A percentile compares a stretch with the other conserved stretches of the same genome.
These are phyloP conservation scores for Masticophis lateralis DNA, from an alignment of 2,797 vertebrate genomes.

Conservation along the genomic window DNA sequence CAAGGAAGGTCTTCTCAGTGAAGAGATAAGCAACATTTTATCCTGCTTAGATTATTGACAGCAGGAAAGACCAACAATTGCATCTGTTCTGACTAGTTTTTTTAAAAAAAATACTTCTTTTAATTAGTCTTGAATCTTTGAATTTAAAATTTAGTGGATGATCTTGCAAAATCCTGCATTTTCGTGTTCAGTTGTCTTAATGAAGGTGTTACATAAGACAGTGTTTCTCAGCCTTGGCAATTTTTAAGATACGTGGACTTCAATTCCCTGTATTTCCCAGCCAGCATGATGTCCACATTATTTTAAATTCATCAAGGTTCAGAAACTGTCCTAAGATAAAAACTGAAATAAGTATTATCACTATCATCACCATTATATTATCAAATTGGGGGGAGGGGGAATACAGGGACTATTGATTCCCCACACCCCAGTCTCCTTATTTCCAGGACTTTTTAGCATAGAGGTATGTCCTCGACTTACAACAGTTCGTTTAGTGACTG, in stretches of 20 bases:
- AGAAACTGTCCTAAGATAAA: not conserved
- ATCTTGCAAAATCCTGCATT: not conserved
- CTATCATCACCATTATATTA: not conserved
- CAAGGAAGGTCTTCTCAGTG: not conserved
- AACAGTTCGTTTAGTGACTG: too few relatives aligned
- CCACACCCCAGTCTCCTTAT: too few relatives aligned
- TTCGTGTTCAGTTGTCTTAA: not conserved
- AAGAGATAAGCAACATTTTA: not conserved
- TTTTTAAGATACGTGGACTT: not conserved
- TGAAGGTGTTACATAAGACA: not conserved
- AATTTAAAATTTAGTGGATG: not conserved
- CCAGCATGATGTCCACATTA: not conserved
- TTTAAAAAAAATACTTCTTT: not conserved
- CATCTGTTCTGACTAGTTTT: not conserved
- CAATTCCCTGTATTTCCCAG: not conserved
- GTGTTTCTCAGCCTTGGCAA: not conserved
- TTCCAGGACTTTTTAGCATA: too few relatives aligned
- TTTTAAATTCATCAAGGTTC: not conserved
- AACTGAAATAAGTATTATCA: not conserved
- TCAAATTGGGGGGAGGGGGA: not conserved
- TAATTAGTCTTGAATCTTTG: not conserved
- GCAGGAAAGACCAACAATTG: not conserved
- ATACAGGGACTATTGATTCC: not conserved
- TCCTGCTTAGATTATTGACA: not conserved
- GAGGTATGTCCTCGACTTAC: too few relatives aligned